phyloP scores from a whole-genome alignment of 2,888 invertebrate genomes.

The Euproctis similis region DNA sequence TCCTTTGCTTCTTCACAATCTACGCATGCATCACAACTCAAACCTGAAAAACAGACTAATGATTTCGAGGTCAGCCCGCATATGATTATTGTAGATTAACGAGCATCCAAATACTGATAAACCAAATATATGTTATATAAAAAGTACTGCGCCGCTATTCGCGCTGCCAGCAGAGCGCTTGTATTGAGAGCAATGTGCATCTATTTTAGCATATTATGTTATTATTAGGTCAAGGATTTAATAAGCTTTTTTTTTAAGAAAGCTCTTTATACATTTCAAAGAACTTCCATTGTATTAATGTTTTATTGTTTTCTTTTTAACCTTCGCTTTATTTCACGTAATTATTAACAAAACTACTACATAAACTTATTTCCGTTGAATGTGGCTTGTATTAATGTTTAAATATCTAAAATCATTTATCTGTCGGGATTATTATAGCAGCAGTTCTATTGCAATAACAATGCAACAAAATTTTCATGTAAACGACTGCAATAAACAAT shows the following conservation, averaged over 20 bases:
- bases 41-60: constrained; percentile 54
- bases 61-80: constrained; percentile 69
- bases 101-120: constrained; percentile 16
- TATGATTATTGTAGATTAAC: constrained; percentile 23
- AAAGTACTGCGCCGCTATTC: constrained; percentile 48
- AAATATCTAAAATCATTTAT: too few species aligned
- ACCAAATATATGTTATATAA: constrained; percentile 28
- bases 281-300: neutral
- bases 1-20: constrained; percentile 46
- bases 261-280: constrained; percentile 10
- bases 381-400: too few species aligned
- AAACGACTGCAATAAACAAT: constrained; percentile 23
- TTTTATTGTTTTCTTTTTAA: neutral
- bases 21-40: constrained; percentile 42
- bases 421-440: neutral
- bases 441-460: constrained; percentile 7
- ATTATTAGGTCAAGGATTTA: constrained; percentile 69
- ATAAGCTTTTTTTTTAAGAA: constrained; percentile 24
- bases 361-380: neutral
- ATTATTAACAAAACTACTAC: neutral
- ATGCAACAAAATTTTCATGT: constrained; percentile 11
- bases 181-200: constrained; percentile 61
- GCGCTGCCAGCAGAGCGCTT: constrained; percentile 48
- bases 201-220: constrained; percentile 57
- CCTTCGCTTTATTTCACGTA: neutral